These are phyloP conservation scores for Caiman crocodilus DNA, from an alignment of 2,797 vertebrate species.

Conservation along the genomic window DNA sequence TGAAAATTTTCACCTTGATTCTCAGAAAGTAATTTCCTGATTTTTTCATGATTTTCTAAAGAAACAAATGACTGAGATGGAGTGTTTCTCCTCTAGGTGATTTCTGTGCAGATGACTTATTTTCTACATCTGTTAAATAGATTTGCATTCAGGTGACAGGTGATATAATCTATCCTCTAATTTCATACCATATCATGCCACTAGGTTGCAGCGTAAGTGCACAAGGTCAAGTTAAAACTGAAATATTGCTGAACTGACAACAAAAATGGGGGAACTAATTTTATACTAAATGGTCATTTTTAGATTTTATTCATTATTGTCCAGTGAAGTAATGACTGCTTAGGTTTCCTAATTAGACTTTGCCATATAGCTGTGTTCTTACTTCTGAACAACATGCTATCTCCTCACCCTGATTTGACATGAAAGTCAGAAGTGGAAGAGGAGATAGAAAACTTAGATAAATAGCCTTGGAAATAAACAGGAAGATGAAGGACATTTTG, in stretches of 20 bases:
- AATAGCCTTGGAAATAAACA: neutral
- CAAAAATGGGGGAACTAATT: neutral
- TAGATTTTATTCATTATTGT: neutral
- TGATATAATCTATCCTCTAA: neutral
- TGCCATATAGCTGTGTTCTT: neutral
- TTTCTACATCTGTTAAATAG: conserved; percentile 43
- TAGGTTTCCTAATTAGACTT: neutral
- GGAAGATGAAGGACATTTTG: neutral
- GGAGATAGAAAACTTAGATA: neutral
- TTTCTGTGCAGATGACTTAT: conserved; percentile 39
- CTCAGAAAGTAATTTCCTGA: conserved; percentile 51
- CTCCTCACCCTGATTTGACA: neutral
- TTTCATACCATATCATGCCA: conserved; percentile 62
- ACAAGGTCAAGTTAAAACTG: neutral
- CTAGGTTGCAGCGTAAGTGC: conserved; percentile 74
- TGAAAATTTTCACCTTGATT: conserved; percentile 52
- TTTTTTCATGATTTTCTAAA: neutral
- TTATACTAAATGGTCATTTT: neutral
- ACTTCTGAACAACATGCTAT: neutral
- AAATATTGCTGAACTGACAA: conserved; percentile 46
- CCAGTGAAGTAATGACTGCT: neutral
- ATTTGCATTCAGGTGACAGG: conserved; percentile 28
- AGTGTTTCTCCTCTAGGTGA: conserved; percentile 1
- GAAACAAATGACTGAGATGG: conserved; percentile 34
- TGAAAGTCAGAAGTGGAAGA: neutral